Percentiles rank a stretch among this genome's conserved stretches.
Conservation (phyloP, 2,113 vertebrate species). For the Choloepus hoffmanni region DNA sequence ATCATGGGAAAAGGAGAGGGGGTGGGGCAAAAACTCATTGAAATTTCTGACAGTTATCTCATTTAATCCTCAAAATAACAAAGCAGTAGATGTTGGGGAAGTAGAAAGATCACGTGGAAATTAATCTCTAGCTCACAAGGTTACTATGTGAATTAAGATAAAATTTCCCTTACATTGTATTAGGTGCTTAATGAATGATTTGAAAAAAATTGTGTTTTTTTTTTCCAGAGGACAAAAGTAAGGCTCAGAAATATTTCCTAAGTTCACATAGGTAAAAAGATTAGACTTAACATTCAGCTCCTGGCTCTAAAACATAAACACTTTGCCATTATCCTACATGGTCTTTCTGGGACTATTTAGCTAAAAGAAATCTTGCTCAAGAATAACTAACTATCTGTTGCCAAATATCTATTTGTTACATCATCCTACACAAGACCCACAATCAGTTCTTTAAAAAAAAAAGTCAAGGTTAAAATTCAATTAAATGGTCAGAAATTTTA, state of each 20-base stretch:
- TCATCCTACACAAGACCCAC: background rate
- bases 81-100: background rate
- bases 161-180: background rate
- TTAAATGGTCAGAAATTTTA: constrained; percentile 24
- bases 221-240: background rate
- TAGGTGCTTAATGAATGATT: constrained; percentile 34
- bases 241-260: background rate
- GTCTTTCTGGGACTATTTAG: constrained; percentile 18
- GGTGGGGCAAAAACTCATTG: background rate
- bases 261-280: constrained; percentile 42
- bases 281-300: background rate
- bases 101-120: background rate
- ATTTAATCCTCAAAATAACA: background rate
- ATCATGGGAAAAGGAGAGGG: background rate
- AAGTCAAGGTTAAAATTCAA: constrained; percentile 29
- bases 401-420: constrained; percentile 36
- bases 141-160: constrained; percentile 7
- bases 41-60: background rate
- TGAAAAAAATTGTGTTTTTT: constrained; percentile 31
- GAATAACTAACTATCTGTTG: constrained; percentile 22
- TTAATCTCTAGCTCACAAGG: constrained; percentile 41
- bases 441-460: too few species aligned
- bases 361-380: constrained; percentile 21
- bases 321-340: background rate
- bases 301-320: constrained; percentile 26